phyloP scores from a whole-genome alignment of 2,113 vertebrate genomes.

The Callionymus lyra region DNA sequence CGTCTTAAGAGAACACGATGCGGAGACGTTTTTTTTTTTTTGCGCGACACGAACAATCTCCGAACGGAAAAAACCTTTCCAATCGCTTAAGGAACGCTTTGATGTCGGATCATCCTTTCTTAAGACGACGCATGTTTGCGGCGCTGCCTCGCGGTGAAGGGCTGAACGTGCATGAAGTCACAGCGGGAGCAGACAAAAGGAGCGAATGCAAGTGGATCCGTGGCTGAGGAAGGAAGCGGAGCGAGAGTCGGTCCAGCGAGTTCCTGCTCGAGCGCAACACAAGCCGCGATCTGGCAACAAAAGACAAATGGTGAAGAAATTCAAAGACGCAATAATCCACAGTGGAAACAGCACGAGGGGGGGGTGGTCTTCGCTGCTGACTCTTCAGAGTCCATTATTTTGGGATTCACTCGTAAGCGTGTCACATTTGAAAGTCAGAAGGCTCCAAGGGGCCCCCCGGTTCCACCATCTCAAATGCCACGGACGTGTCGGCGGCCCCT shows the following conservation, averaged over 20 bases:
- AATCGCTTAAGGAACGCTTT: conserved; percentile 34
- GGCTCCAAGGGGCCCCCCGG: conserved; percentile 36
- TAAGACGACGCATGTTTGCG: too few relatives aligned
- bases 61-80: not conserved
- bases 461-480: conserved; percentile 55
- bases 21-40: too few relatives aligned
- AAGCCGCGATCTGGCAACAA: conserved; percentile 21
- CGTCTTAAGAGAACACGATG: too few relatives aligned
- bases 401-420: conserved; percentile 36
- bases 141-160: too few relatives aligned
- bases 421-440: conserved; percentile 45
- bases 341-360: conserved; percentile 29
- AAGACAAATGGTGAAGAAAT: conserved; percentile 9
- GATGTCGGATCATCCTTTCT: conserved; percentile 44
- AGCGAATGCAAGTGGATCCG: conserved; percentile 16
- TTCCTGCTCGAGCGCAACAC: conserved; percentile 19
- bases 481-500: conserved; percentile 54
- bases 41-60: too few relatives aligned
- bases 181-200: conserved; percentile 13
- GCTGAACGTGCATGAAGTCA: too few relatives aligned
- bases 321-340: conserved; percentile 25
- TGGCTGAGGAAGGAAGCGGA: conserved; percentile 14
- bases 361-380: conserved; percentile 21
- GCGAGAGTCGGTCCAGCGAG: conserved; percentile 14
- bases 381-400: conserved; percentile 30